Conservation (phyloP, 2,797 vertebrate species). For the Falco rusticolus region DNA sequence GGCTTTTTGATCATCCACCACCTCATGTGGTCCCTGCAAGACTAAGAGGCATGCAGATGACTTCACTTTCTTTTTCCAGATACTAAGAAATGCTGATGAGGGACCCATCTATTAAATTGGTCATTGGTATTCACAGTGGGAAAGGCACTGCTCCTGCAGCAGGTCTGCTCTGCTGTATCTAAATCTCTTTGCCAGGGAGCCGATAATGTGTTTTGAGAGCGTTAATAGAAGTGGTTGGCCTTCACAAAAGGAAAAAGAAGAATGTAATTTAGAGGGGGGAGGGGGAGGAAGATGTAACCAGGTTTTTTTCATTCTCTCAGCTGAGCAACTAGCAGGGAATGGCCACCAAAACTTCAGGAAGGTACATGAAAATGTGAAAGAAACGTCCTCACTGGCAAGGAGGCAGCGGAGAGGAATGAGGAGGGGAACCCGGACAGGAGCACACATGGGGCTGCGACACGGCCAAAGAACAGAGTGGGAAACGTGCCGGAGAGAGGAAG, state of each 20-base stretch:
- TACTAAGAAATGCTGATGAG: background rate
- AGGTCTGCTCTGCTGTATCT: background rate
- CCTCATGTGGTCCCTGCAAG: background rate
- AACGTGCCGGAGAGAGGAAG: background rate
- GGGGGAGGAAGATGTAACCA: background rate
- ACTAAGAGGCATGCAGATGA: background rate
- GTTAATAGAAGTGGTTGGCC: conserved; percentile 28
- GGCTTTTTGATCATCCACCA: background rate
- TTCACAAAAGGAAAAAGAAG: conserved; percentile 3
- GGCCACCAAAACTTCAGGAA: background rate
- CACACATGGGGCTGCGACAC: accelerated
- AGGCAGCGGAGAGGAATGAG: background rate
- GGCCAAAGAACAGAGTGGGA: background rate
- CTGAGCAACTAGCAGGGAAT: background rate
- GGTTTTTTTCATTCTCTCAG: background rate
- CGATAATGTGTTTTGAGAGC: background rate
- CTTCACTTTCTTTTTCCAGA: conserved; percentile 11
- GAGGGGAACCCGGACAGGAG: background rate
- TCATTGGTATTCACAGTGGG: background rate
- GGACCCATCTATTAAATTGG: background rate
- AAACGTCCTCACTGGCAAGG: accelerated
- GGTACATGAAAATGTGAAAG: accelerated
- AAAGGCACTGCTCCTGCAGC: background rate
- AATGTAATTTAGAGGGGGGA: background rate
- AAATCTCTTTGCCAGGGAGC: background rate